These are phyloP conservation scores for Hypena proboscidalis DNA, from an alignment of 2,888 invertebrate genomes.

Conservation along the genomic window DNA sequence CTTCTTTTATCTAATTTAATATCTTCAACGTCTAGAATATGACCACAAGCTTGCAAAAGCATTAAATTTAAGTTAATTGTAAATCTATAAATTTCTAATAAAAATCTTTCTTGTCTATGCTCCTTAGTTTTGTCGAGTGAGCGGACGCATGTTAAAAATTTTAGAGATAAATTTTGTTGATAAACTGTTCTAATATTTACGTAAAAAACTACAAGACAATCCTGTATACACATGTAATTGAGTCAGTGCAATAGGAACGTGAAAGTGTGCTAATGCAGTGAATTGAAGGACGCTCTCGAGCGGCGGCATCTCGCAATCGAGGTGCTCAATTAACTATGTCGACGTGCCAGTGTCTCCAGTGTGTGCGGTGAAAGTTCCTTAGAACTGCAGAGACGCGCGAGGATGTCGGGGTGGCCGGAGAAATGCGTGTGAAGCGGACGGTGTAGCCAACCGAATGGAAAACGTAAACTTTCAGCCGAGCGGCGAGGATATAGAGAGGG, in stretches of 20 bases:
- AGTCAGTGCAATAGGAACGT: constrained; percentile 6
- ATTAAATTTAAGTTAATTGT: constrained; percentile 44
- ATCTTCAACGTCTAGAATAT: too few relatives aligned
- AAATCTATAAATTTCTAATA: constrained; percentile 56
- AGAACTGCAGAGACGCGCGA: constrained; percentile 39
- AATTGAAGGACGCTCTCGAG: constrained; percentile 46
- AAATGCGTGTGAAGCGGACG: constrained; percentile 47
- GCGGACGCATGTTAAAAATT: constrained; percentile 66
- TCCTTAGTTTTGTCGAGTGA: constrained; percentile 46
- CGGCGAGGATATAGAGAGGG: constrained; percentile 79
- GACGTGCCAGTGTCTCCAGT: constrained; percentile 67
- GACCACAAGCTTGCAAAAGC: background rate
- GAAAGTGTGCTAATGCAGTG: constrained; percentile 17
- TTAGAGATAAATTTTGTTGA: constrained; percentile 50
- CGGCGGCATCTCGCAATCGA: constrained; percentile 58
- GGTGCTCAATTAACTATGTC: constrained; percentile 69
- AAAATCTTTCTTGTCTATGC: constrained; percentile 58
- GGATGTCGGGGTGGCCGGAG: constrained; percentile 57
- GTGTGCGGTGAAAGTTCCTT: constrained; percentile 71
- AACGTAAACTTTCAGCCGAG: constrained; percentile 70
- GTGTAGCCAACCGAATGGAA: constrained; percentile 63
- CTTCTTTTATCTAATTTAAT: too few relatives aligned
- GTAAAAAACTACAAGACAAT: constrained; percentile 8
- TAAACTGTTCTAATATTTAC: constrained; percentile 40
- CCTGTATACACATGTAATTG: background rate